A percentile compares a stretch with the other conserved stretches of the same genome.
Evolutionary conservation across 2,797 vertebrate species (phyloP).

Genomic region (Neoniphon sammara): DNA sequence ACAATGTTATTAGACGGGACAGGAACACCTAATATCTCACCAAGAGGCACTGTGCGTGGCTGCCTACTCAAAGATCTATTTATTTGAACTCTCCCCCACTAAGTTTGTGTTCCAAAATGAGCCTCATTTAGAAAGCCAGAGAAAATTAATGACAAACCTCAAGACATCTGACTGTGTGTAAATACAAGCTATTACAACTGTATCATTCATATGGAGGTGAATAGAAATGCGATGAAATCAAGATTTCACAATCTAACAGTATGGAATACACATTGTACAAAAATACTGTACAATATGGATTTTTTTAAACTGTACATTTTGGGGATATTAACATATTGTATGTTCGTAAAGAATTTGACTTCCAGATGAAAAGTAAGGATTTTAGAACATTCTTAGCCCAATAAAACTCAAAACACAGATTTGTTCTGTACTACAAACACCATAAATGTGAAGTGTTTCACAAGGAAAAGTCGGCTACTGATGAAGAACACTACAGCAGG

Average conservation of each 20-base stretch:
- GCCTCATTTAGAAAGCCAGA: constrained; percentile 61
- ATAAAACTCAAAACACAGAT: background rate
- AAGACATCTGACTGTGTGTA: constrained; percentile 65
- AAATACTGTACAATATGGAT: constrained; percentile 23
- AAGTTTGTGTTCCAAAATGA: constrained; percentile 66
- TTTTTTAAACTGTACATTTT: constrained; percentile 15
- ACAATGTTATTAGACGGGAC: constrained; percentile 81
- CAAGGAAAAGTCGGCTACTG: too few species aligned
- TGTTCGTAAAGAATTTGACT: constrained; percentile 13
- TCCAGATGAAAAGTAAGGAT: constrained; percentile 23
- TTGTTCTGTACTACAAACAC: constrained; percentile 21
- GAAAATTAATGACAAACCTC: constrained; percentile 70
- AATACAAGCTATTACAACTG: constrained; percentile 58
- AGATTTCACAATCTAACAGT: constrained; percentile 43
- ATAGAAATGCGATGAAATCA: constrained; percentile 25
- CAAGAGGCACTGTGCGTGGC: constrained; percentile 57
- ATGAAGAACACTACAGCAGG: too few species aligned
- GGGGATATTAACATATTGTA: constrained; percentile 30
- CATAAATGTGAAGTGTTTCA: background rate
- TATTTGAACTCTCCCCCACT: constrained; percentile 75
- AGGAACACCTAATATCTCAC: constrained; percentile 79
- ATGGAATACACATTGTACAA: too few species aligned
- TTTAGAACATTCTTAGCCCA: constrained; percentile 1
- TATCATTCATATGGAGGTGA: too few species aligned
- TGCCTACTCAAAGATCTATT: constrained; percentile 69